Percentiles rank a stretch among this genome's conserved stretches.
Conservation (phyloP, 2,797 vertebrate genomes). For the Hapalemur alaotrensis region DNA sequence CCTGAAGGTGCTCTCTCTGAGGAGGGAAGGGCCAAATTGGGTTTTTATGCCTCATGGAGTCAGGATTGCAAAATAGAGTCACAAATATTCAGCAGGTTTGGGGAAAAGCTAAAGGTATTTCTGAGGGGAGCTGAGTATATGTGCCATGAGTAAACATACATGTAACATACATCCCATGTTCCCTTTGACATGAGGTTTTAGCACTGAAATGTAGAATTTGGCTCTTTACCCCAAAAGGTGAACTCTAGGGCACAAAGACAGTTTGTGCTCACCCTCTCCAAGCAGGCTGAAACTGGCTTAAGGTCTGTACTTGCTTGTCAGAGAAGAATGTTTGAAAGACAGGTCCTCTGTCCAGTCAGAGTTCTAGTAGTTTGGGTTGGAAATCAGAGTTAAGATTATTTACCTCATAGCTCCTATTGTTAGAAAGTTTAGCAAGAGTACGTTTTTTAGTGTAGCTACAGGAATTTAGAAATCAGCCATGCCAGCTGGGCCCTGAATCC, state of each 20-base stretch:
- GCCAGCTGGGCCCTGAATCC: not conserved
- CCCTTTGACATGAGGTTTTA: not conserved
- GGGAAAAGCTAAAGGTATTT: not conserved
- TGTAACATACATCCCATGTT: not conserved
- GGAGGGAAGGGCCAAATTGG: not conserved
- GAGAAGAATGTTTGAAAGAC: not conserved
- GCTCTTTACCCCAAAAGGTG: not conserved
- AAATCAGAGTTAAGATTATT: not conserved
- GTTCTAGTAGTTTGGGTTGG: not conserved
- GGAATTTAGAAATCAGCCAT: not conserved
- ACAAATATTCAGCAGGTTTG: not conserved
- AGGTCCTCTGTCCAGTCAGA: not conserved
- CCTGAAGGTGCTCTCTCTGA: not conserved
- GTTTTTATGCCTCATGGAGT: not conserved
- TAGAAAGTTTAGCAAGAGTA: not conserved
- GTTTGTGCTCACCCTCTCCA: not conserved
- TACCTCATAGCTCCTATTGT: not conserved
- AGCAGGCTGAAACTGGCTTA: not conserved
- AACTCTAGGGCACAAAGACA: not conserved
- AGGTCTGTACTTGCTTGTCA: not conserved
- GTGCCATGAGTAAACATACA: not conserved
- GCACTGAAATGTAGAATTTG: not conserved
- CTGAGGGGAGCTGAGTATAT: not conserved
- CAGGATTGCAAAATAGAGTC: not conserved
- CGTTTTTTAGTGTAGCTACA: not conserved